Evolutionary conservation across 1,140 invertebrate genomes (phyloP), one percentile per base, ranked within the genome.

Genomic region (Musca vetustissima): DNA sequence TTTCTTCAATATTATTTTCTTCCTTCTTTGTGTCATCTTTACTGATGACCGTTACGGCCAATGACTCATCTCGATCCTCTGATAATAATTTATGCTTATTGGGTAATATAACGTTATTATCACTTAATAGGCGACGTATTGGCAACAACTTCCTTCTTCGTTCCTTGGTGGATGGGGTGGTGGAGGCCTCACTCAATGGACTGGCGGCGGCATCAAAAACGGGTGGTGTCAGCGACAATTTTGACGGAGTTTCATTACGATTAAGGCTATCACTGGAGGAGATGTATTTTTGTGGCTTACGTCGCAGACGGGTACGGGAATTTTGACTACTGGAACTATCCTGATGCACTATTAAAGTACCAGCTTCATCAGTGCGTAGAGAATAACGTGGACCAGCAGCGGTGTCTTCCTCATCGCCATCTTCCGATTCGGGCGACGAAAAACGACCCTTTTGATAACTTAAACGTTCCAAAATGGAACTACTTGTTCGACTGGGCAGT

Each of bases 281-380:
- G 48, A n/a, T 28, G 36, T 61, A 36, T 36, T 61, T 61, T 21
- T 19, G 7, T 17, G 28, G 36, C 13, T 75, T 68, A 43, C 72
- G 67, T 2, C 67, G 72, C 1, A 71, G 73, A 1, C 82, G 74
- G 13, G n/a, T n/a, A n/a, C 79, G 76, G 21, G 76, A 73, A 24
- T 79, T 68, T 43, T 72, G 52, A 17, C 75, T 75, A 68, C 75
- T 82, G 57, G 84, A 83, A 76, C 83, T 84, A 68, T 85, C 84
- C 22, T 85, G 82, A 48, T 76, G 77, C 57, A 85, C 82, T 52
- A 85, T 77, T 67, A 85, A 74, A 21, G 83, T 85, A 53, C 84
- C 84, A n/a, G 84, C 84, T 65, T 83, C 83, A 70, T 84, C 82
- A 65, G 82, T 83, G 55, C 84, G 76, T 64, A 85, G 75, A 70